A percentile compares a stretch with the other conserved stretches of the same genome.
These are phyloP conservation scores for Euphydryas editha DNA, from an alignment of 2,888 invertebrate species.

Conservation along the genomic window DNA sequence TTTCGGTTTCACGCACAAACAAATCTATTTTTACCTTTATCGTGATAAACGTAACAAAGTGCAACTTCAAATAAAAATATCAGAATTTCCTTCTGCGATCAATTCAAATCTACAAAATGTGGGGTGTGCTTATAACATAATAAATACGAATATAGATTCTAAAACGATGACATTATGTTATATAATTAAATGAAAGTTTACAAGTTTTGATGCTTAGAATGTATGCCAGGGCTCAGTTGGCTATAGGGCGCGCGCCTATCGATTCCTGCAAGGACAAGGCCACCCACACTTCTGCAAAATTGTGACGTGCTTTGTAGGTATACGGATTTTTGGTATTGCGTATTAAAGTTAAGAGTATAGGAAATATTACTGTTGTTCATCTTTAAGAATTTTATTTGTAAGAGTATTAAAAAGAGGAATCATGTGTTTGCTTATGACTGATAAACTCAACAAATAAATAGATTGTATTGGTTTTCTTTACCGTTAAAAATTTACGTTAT, in stretches of 20 bases:
- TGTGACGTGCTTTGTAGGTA: constrained; percentile 21
- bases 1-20: no score
- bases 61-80: not conserved
- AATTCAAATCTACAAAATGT: not conserved
- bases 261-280: constrained; percentile 75
- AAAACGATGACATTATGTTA: not conserved
- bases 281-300: constrained; percentile 44
- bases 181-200: constrained; percentile 13
- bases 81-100: not conserved
- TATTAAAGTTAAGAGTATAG: not conserved
- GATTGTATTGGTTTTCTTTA: no score
- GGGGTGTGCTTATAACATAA: not conserved
- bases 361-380: not conserved
- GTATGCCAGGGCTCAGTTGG: constrained; percentile 38
- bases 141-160: constrained; percentile 1
- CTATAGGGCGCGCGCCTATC: constrained; percentile 67
- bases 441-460: no score
- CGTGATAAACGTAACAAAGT: constrained; percentile 2
- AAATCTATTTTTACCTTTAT: not conserved
- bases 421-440: no score
- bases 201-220: constrained; percentile 8
- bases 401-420: not conserved
- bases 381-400: not conserved
- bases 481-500: no score
- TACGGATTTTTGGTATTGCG: constrained; percentile 7